Base-by-base conservation (phyloP, 2,113 vertebrate genomes). In the Cinclus mexicanus region DNA sequence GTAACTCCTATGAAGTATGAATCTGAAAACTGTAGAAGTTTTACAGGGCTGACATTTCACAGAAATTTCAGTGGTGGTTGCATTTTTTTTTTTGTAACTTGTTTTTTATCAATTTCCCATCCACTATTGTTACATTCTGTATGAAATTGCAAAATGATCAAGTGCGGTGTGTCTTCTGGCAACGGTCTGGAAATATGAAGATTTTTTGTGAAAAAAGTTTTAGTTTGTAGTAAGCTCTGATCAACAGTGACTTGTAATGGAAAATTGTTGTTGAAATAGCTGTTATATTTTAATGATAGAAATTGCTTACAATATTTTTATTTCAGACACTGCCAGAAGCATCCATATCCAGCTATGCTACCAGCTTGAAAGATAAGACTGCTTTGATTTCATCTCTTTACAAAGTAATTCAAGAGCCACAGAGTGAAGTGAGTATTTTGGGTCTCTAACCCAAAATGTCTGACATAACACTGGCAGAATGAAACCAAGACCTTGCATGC, bases 341-440 rank as follows among this genome's bases (percentile, higher is more conserved):
- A 64, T 99, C 99, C 63, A 97, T 99, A 95, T 98, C 98, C 97
- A 98, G 94, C 97, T 99, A 99, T 97, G 99, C 99, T 56, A 95
- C 97, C 88, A 98, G 98, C 91, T 97, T 99, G 94, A 99, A 98
- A 97, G 98, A 99, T 71, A 99, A 99, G 98, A 98, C 69, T 94
- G 94, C 98, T 94, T 98, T 99, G 97, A 98, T 99, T 97, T 98
- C 99, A 37, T 99, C 99, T n/a, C 98, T 99, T 79, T 99, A 99
- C 97, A 99, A 99, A 97, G 99, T 99, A 91, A 98, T 99, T 94
- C 98, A 99, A 94, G 99, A 99, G 87, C 99, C 99, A 97, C 99
- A 99, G 95, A 99, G 99, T 88, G 99, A 99, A 72, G 99, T 99
- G 98, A 90, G 99, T 97, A 77, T 71, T 86, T 89, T 15, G 11